Evolutionary conservation across 64 coral and sea anemone species (phyloP).

Genomic region (Dendronephthya gigantea): DNA sequence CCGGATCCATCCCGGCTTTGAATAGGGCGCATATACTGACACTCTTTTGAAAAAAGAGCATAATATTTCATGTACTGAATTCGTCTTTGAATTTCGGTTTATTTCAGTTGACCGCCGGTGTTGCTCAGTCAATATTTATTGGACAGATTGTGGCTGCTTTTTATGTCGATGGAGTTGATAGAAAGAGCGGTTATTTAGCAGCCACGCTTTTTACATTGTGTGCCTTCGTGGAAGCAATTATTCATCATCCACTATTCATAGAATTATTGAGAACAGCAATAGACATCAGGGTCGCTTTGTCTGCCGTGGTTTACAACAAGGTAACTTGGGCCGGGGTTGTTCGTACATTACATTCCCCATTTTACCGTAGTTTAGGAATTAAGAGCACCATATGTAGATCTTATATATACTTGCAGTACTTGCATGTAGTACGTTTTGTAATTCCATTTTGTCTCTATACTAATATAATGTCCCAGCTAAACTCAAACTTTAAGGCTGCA

Average conservation of each 20-base stretch:
- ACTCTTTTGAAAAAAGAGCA: too few species aligned
- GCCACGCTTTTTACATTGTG: background rate
- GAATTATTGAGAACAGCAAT: background rate
- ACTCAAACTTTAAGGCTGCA: too few species aligned
- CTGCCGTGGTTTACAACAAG: background rate
- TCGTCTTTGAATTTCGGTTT: background rate
- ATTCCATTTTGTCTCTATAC: too few species aligned
- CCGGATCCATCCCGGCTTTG: too few species aligned
- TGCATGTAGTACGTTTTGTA: too few species aligned
- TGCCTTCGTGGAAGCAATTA: background rate
- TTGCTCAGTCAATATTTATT: background rate
- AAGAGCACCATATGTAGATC: background rate
- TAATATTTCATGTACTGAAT: too few species aligned
- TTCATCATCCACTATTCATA: background rate
- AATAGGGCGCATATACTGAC: too few species aligned
- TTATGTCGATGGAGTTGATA: background rate
- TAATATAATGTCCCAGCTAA: too few species aligned
- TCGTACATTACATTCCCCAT: too few species aligned
- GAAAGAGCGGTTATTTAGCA: background rate
- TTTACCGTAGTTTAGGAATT: too few species aligned
- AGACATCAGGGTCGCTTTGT: background rate
- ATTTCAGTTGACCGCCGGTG: background rate
- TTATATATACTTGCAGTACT: too few species aligned
- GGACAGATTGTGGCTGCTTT: background rate
- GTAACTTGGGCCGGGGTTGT: background rate